Base-by-base conservation (phyloP, 2,888 invertebrate genomes). In the Chloroclystis v-ata region DNA sequence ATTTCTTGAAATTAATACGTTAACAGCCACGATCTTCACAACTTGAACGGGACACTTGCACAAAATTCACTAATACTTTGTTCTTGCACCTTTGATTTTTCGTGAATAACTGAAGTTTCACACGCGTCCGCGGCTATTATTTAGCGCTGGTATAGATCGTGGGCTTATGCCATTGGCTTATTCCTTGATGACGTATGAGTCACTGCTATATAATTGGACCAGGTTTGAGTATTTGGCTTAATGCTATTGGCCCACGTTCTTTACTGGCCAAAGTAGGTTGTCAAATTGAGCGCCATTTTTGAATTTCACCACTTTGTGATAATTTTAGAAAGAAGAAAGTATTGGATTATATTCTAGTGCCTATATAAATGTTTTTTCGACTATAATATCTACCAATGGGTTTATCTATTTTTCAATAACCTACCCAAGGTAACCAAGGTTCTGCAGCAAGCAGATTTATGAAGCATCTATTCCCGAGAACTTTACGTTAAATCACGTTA, bases 201-300 rank as follows among this genome's bases (percentile, higher is more conserved):
- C 70, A 67, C 41, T 59, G 51, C 7, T 3, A 52, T 48, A 13
- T 64, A 56, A 90, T 91, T 90, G 89, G 90, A 57, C 70, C 70
- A 67, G 57, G 63, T 69, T 25, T 61, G 77, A 63, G 76, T 83
- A 90, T 91, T 90, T 91, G 92, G 89, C 91, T 69, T 33, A 24
- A 59, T 61, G 37, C 63, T 56, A 92, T 92, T 92, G 92, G 92
- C 91, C 91, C 92, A 92, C 92, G 92, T 92, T 81, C 71, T 58
- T 78, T 68, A 76, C 72, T 81, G 77, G 79, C 67, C 59, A 60
- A 60, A 65, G 61, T 57, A 49, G 56, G 57, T 48, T 57, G 53
- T 57, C 46, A 28, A 43, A 56, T 62, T 58, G 65, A 69, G 77
- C 82, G 83, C 70, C 56, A 71, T 70, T 60, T 82, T 82, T 68